Evolutionary conservation across 2,113 vertebrate species (phyloP).

Genomic region (Podarcis raffonei): DNA sequence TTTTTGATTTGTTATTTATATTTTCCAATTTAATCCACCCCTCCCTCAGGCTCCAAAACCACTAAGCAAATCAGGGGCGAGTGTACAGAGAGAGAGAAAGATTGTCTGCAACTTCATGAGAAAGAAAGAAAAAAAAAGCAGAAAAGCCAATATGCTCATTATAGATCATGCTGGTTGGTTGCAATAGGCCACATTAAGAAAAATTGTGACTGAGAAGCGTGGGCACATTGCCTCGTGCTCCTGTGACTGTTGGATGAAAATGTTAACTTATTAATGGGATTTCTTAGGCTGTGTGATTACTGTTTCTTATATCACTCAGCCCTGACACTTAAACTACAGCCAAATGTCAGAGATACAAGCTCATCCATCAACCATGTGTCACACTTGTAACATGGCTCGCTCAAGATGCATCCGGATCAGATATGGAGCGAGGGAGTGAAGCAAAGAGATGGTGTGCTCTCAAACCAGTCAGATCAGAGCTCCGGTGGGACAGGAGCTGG

Average conservation of each 20-base stretch:
- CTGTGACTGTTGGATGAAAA: slow-evolving; percentile 67
- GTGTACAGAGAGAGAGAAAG: slow-evolving; percentile 51
- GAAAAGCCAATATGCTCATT: slow-evolving; percentile 54
- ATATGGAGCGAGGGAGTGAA: not conserved
- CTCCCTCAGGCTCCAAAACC: slow-evolving; percentile 71
- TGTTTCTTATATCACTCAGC: slow-evolving; percentile 45
- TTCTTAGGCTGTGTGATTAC: slow-evolving; percentile 59
- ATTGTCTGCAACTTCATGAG: slow-evolving; percentile 51
- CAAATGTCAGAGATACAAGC: slow-evolving; percentile 31
- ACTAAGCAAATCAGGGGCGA: slow-evolving; percentile 60
- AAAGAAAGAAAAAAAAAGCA: slow-evolving; percentile 25
- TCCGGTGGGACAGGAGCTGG: not conserved
- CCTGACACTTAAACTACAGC: slow-evolving; percentile 28
- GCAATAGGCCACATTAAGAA: slow-evolving; percentile 56
- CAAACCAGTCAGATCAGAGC: not conserved
- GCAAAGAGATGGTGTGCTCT: not conserved
- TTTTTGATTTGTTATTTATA: slow-evolving; percentile 89
- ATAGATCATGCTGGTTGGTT: slow-evolving; percentile 54
- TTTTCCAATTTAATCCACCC: slow-evolving; percentile 80
- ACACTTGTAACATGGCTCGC: not conserved
- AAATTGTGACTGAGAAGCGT: slow-evolving; percentile 58
- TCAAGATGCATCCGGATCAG: not conserved
- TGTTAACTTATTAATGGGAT: slow-evolving; percentile 60
- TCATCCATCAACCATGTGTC: slow-evolving; percentile 12
- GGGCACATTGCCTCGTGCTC: slow-evolving; percentile 60